Evolutionary conservation across 2,113 vertebrate species (phyloP), one percentile per base, ranked within the genome.

Genomic region (Syngnathus typhle): DNA sequence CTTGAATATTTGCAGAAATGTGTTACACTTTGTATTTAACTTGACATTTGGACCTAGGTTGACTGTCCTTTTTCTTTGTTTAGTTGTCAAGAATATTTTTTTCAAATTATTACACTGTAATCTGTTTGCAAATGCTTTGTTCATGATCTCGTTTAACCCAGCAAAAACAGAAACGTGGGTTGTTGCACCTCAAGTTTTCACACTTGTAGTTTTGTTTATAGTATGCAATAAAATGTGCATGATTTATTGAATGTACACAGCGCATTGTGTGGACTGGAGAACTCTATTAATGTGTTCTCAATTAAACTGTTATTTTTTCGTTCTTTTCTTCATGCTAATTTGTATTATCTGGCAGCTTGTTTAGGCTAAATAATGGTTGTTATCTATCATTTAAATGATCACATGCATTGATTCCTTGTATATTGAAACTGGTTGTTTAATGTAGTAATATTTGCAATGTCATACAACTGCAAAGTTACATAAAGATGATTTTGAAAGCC

Each of bases 1-100:
- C 62, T 71, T 67, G 44, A 59, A 72, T 78, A 56, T 72, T 77
- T 81, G 60, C 60, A 80, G 69, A 60, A 60, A 60, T 13, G 9
- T 56, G 13, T 56, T 15, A 61, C 19, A 23, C 36, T 12, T 38
- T 19, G 38, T 23, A 21, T 41, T 61, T 23, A 41, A 41, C 6
- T 7, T 16, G 32, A 58, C 4, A 15, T 36, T 36, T 58, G 27
- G 27, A 7, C 6, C 19, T 41, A n/a, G 43, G 21, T 61, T 61
- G 60, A 43, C 38, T 15, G 13, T 19, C 41, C 39, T 68, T 62
- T 41, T 51, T 52, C 6, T 49, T 72, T 52, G 52, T 71, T 79
- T 65, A 27, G 39, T 6, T 73, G 74, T 70, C 19, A 62, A 52
- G 61, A 70, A 6, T 23, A 27, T 54, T 52, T 5, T 52, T 39